Conservation (phyloP, 2,888 invertebrate genomes). For the Cabera pusaria region DNA sequence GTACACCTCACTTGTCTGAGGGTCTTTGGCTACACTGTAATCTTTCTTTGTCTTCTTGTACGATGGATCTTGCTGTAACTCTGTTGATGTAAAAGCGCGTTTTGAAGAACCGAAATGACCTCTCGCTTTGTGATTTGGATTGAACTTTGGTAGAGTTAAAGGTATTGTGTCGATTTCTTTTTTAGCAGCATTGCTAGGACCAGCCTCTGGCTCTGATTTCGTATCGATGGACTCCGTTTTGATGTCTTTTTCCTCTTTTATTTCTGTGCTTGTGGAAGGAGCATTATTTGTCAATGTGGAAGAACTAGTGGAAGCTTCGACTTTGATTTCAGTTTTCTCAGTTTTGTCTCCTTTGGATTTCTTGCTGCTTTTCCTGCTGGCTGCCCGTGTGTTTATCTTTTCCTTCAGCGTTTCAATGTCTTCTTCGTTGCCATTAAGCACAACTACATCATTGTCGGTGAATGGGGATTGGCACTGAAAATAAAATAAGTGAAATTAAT, state of each 20-base stretch:
- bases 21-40: constrained; percentile 95
- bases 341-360: constrained; percentile 70
- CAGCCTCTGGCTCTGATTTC: constrained; percentile 62
- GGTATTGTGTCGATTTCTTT: constrained; percentile 76
- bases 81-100: constrained; percentile 57
- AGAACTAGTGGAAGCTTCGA: constrained; percentile 34
- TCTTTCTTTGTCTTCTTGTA: constrained; percentile 90
- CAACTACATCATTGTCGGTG: constrained; percentile 89
- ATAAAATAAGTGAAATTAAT: constrained; percentile 3
- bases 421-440: constrained; percentile 94
- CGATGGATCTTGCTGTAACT: constrained; percentile 84
- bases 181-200: constrained; percentile 54
- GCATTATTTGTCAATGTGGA: constrained; percentile 30
- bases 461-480: constrained; percentile 91
- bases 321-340: constrained; percentile 46
- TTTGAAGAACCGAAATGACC: constrained; percentile 75
- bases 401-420: constrained; percentile 86
- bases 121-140: constrained; percentile 66
- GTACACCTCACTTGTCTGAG: constrained; percentile 94
- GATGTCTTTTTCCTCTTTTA: constrained; percentile 47
- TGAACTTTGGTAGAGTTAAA: constrained; percentile 68
- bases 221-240: constrained; percentile 70
- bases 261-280: constrained; percentile 33
- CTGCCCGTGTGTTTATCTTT: constrained; percentile 87
- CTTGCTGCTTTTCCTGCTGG: constrained; percentile 87